These are phyloP conservation scores for Cydia strobilella DNA, from an alignment of 1,140 invertebrate genomes.

Conservation along the genomic window DNA sequence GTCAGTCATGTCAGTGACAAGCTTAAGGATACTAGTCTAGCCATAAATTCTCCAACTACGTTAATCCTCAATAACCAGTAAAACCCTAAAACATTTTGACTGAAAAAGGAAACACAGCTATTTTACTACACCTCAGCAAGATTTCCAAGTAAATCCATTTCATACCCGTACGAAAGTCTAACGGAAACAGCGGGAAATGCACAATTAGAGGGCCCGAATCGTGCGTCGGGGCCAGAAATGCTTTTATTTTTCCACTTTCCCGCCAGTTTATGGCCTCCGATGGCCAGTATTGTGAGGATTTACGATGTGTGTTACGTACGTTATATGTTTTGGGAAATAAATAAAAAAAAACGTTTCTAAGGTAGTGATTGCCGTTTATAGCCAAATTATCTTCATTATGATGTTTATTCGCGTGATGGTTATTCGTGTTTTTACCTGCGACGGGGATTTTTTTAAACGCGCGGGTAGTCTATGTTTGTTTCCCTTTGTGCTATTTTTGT, in stretches of 20 bases:
- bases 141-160: slow-evolving; percentile 6
- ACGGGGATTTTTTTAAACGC: no score
- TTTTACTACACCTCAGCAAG: not conserved
- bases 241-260: slow-evolving; percentile 66
- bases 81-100: no score
- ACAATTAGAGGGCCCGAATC: slow-evolving; percentile 46
- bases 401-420: not conserved
- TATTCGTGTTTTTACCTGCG: no score
- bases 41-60: no score
- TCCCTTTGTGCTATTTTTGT: no score
- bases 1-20: no score
- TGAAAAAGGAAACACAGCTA: not conserved
- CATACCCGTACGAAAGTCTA: not conserved
- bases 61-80: no score
- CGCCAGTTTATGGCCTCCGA: slow-evolving; percentile 55
- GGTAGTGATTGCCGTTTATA: not conserved
- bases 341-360: not conserved
- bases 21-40: no score
- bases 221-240: slow-evolving; percentile 49
- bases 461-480: no score
- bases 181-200: slow-evolving; percentile 21
- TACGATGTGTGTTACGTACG: not conserved
- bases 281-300: slow-evolving; percentile 16
- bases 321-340: not conserved
- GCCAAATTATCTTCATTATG: not conserved